These are phyloP conservation scores for Phanerotoma sp. DNA, from an alignment of 2,888 invertebrate genomes.

Conservation along the genomic window DNA sequence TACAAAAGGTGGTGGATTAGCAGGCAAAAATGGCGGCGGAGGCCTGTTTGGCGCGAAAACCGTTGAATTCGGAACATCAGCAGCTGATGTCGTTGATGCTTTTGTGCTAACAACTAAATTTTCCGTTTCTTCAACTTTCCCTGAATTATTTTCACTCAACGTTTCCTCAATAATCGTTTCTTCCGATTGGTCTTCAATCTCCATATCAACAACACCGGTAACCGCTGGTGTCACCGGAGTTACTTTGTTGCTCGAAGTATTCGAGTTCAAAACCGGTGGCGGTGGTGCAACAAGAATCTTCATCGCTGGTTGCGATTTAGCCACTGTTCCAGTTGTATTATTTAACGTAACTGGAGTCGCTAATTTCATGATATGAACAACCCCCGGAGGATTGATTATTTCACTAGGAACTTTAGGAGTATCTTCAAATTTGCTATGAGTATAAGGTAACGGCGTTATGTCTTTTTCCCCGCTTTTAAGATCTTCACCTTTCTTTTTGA, in stretches of 20 bases:
- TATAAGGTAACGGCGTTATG: constrained; percentile 53
- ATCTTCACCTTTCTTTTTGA: constrained; percentile 63
- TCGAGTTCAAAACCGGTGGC: constrained; percentile 50
- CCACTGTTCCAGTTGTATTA: constrained; percentile 34
- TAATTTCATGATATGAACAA: constrained; percentile 54
- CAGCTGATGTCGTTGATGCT: constrained; percentile 21
- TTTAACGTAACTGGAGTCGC: constrained; percentile 49
- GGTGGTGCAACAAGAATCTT: constrained; percentile 54
- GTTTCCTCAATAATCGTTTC: constrained; percentile 52
- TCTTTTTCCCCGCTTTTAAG: constrained; percentile 58
- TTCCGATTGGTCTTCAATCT: constrained; percentile 53
- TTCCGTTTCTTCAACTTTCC: constrained; percentile 12
- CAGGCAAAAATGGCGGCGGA: constrained; percentile 46
- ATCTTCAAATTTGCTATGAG: constrained; percentile 54
- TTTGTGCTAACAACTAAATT: constrained; percentile 31
- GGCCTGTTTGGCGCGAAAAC: constrained; percentile 44
- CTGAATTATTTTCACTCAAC: constrained; percentile 32
- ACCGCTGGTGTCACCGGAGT: constrained; percentile 35
- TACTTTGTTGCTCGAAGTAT: constrained; percentile 40
- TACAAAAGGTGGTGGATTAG: constrained; percentile 43
- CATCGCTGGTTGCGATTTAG: constrained; percentile 42
- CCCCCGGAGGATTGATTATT: constrained; percentile 55
- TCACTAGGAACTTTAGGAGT: constrained; percentile 54
- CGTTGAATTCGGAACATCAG: background rate
- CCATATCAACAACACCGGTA: constrained; percentile 51